Base-by-base conservation (phyloP, 2,797 vertebrate species). In the Sebastes vulpes region DNA sequence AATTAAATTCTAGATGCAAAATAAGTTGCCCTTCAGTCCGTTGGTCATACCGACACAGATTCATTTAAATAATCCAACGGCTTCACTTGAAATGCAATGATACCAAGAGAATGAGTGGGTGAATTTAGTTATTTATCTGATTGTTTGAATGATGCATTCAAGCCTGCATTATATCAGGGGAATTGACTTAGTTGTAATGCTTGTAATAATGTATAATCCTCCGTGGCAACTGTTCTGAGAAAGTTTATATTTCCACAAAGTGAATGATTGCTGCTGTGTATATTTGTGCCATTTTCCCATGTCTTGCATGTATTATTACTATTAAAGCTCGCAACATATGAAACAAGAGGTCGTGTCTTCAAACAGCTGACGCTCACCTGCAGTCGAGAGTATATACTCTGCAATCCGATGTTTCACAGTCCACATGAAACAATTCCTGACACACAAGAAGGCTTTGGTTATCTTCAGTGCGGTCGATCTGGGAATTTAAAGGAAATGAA, bases 241-340 rank as follows among this genome's bases (percentile, higher is more conserved):
- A 86, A 69, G 3, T 53, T 20, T 83, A 70, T 56, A 82, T 76
- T 81, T 78, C 31, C 48, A 53, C 21, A 20, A 60, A 82, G 64
- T 14, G 18, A 65, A 66, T 72, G 56, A 65, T 66, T 83, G 48
- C 59, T 86, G 54, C 42, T 86, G 67, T 88, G 63, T 89, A 79
- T 48, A 58, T 81, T 58, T 86, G 67, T 85, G 16, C 59, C n/a
- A 20, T 65, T 59, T 71, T 71, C 63, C 57, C 46, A 71, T 88
- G 76, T 86, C 32, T 75, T 38, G 1, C 68, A 78, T 90, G 77
- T 65, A 84, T 69, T 65, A 26, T 79, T 38, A 57, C 60, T 57
- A 91, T 91, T 93, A 94, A 95, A 95, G 64, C 61, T 81, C 75
- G 56, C 69, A 83, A 77, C 60, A 71, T 83, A 65, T 83, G 46